These are phyloP conservation scores for Trichonephila clavata DNA, from an alignment of 1,140 invertebrate species.

Conservation along the genomic window DNA sequence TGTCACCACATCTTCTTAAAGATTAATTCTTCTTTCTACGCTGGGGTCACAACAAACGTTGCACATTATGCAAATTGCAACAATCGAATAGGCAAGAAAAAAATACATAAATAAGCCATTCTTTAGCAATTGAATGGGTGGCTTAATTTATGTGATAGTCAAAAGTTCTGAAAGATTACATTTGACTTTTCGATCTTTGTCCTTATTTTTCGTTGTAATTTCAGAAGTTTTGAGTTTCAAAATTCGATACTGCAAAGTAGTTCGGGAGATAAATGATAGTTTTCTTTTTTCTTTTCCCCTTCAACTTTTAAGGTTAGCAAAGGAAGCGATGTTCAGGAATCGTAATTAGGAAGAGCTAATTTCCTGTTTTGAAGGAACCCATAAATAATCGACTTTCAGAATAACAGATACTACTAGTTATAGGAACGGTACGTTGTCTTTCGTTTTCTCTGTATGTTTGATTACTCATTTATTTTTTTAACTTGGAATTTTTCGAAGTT, in stretches of 20 bases:
- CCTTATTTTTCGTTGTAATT: not conserved
- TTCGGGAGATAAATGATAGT: not conserved
- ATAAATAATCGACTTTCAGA: not conserved
- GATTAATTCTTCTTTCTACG: not conserved
- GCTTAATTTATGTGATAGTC: not conserved
- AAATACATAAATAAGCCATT: not conserved
- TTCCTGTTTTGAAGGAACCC: not conserved
- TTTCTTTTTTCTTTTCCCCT: not conserved
- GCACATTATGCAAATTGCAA: not conserved
- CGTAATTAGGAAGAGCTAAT: not conserved
- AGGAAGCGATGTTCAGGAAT: not conserved
- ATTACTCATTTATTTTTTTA: no score
- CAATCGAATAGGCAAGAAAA: not conserved
- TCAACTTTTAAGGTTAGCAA: not conserved
- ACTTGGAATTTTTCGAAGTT: not conserved
- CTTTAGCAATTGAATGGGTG: not conserved
- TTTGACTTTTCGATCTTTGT: not conserved
- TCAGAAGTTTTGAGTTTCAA: not conserved
- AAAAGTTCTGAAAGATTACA: not conserved
- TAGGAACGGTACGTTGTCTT: no score
- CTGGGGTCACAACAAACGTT: not conserved
- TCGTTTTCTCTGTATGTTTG: no score
- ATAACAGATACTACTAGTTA: not conserved
- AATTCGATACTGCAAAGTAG: not conserved
- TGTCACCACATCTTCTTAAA: not conserved